Percentiles rank a stretch among this genome's conserved stretches.
Evolutionary conservation across 2,888 invertebrate species (phyloP).

Genomic region (Hipparchia sbordonii): DNA sequence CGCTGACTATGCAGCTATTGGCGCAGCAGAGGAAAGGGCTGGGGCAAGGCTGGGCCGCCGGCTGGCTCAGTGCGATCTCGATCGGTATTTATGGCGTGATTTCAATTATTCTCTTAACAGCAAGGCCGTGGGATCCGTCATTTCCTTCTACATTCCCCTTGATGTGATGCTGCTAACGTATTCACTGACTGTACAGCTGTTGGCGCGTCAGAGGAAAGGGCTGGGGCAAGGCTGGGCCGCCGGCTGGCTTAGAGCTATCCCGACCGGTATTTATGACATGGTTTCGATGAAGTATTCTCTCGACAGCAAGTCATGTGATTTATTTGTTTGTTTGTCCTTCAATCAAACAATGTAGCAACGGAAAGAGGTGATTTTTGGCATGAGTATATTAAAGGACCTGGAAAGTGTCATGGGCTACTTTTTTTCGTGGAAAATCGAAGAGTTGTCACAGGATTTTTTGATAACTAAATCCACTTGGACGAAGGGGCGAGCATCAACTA

Average conservation of each 20-base stretch:
- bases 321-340: too few relatives aligned
- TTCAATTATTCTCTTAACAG: not conserved
- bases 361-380: too few relatives aligned
- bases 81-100: slow-evolving; percentile 70
- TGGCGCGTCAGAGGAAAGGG: slow-evolving; percentile 92
- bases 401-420: too few relatives aligned
- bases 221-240: slow-evolving; percentile 87
- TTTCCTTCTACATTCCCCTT: slow-evolving; percentile 97
- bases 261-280: slow-evolving; percentile 72
- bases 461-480: too few relatives aligned
- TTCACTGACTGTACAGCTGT: slow-evolving; percentile 92
- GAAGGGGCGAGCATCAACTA: too few relatives aligned
- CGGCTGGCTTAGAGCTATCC: slow-evolving; percentile 87
- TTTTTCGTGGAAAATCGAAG: too few relatives aligned
- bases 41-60: slow-evolving; percentile 88
- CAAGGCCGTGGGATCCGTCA: slow-evolving; percentile 96
- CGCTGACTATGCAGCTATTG: slow-evolving; percentile 93
- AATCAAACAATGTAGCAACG: too few relatives aligned
- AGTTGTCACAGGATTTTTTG: too few relatives aligned
- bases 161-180: slow-evolving; percentile 98
- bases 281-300: not conserved
- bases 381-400: too few relatives aligned
- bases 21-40: slow-evolving; percentile 91
- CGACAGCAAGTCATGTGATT: not conserved
- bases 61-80: slow-evolving; percentile 87